phyloP scores from a whole-genome alignment of 2,113 vertebrate species.

The Hyla sarda region DNA sequence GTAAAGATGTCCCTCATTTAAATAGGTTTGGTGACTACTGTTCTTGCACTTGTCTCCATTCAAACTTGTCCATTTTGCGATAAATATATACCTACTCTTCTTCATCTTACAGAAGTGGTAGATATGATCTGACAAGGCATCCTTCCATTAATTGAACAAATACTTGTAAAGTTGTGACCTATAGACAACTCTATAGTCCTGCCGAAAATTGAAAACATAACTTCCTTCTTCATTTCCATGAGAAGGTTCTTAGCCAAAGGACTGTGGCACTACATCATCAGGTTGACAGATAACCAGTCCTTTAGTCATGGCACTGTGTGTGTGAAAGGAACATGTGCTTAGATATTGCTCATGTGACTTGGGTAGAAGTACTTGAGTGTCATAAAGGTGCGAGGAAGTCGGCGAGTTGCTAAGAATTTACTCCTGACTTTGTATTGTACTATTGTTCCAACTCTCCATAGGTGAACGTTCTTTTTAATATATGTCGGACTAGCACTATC shows the following conservation, averaged over 20 bases:
- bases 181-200: too few species aligned
- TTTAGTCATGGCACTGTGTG: not conserved
- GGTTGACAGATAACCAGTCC: not conserved
- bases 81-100: too few species aligned
- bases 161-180: not conserved
- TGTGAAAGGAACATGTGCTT: not conserved
- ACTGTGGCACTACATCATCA: slow-evolving; percentile 11
- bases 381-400: not conserved
- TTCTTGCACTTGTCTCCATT: not conserved
- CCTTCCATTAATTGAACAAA: not conserved
- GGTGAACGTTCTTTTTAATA: not conserved
- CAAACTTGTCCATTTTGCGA: not conserved
- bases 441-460: not conserved
- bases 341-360: not conserved
- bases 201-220: not conserved
- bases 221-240: not conserved
- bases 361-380: not conserved
- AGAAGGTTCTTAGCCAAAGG: not conserved
- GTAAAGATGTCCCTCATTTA: not conserved
- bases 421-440: not conserved
- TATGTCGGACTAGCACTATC: not conserved
- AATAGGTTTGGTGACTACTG: not conserved
- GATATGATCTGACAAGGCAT: not conserved
- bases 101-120: not conserved
- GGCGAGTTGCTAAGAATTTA: not conserved